Evolutionary conservation across 2,797 vertebrate species (phyloP).

Genomic region (Sebastes oblongus): DNA sequence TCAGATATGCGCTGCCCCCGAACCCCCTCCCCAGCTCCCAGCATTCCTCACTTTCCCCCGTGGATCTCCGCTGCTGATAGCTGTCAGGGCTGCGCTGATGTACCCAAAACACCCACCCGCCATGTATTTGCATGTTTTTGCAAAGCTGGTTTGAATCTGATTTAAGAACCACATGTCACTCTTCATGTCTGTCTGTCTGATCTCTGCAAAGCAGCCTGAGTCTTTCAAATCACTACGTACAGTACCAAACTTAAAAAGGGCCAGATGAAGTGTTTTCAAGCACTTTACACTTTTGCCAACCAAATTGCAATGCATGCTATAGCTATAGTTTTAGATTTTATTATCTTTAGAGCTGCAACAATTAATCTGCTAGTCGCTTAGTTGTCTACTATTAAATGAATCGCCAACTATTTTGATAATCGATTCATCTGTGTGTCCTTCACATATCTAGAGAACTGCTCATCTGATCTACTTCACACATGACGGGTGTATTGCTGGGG

Average conservation of each 20-base stretch:
- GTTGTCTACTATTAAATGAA: too few relatives aligned
- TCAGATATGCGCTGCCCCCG: conserved; percentile 56
- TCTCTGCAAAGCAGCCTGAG: neutral
- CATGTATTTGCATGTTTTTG: conserved; percentile 5
- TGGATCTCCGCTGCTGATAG: conserved; percentile 45
- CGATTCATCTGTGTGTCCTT: neutral
- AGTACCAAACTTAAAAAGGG: neutral
- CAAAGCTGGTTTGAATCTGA: conserved; percentile 19
- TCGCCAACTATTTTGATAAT: too few relatives aligned
- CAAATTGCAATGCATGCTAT: neutral
- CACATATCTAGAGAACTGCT: neutral
- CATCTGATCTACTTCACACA: neutral
- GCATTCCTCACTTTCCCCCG: conserved; percentile 66
- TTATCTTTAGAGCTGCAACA: too few relatives aligned
- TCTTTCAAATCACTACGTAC: neutral
- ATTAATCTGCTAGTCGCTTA: fast-evolving
- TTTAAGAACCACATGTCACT: conserved; percentile 1
- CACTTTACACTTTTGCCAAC: neutral
- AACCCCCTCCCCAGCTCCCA: conserved; percentile 18
- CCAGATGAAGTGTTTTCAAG: too few relatives aligned
- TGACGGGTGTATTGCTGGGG: neutral
- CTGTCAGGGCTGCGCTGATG: conserved; percentile 38
- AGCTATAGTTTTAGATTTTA: too few relatives aligned
- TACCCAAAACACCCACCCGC: conserved; percentile 29
- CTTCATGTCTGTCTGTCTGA: neutral